Evolutionary conservation across 2,113 vertebrate species (phyloP), one percentile per base, ranked within the genome.

Genomic region (Bombycilla garrulus): DNA sequence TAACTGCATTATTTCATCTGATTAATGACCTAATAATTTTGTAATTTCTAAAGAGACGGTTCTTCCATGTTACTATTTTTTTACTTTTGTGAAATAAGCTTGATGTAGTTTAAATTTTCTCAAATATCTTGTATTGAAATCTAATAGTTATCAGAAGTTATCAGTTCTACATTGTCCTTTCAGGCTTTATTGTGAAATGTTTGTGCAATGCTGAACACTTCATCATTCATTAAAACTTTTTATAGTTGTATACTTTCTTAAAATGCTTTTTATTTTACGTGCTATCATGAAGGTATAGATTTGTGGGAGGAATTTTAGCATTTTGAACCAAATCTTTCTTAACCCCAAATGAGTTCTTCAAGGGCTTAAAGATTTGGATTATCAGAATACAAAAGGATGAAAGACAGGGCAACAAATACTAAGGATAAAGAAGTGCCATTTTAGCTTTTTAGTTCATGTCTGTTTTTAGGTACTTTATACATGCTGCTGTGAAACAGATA

Each of bases 331-430:
- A 96, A 81, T 85, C 57, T 94, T 92, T 92, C 54, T 73, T 90
- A 76, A 70, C 69, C 51, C 21, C 51, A 84, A 81, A 91, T 48
- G 88, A 95, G 18, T 95, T 94, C 85, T 94, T 90, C 50, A 90
- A 71, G 95, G 93, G 92, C 95, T 96, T 97, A 86, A 94, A 92
- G 89, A 88, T 96, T 96, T 90, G 95, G 95, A 96, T 97, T 97
- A 96, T 88, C 84, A 51, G 82, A 92, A 92, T 83, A 97, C 81
- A 97, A 97, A 95, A 88, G 95, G 56, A 97, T 94, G 93, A 96
- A 97, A 97, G 94, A 54, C 62, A 86, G 54, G 23, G 71, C 92
- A 82, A 67, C 42, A 96, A 96, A 90, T 85, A 73, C 58, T 44
- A 69, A 73, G 80, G 91, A 92, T 94, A 94, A 96, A 95, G 72